Percentiles rank a stretch among this genome's conserved stretches.
These are phyloP conservation scores for Agrochola litura DNA, from an alignment of 2,888 invertebrate species.

Conservation along the genomic window DNA sequence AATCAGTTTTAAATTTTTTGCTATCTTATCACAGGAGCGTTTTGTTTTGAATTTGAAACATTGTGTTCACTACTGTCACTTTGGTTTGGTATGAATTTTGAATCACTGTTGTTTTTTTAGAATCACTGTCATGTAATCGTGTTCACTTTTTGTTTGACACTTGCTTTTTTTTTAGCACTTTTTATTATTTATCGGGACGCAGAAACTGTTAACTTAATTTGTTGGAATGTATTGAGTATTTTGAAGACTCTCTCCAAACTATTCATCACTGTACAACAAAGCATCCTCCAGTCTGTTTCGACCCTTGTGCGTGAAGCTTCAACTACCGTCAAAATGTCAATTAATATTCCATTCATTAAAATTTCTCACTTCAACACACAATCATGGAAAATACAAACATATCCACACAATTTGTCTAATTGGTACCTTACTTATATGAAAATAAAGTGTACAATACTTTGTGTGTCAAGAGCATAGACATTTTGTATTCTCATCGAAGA, in stretches of 20 bases:
- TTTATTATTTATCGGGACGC: slow-evolving; percentile 24
- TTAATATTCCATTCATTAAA: slow-evolving; percentile 83
- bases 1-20: background rate
- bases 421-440: slow-evolving; percentile 41
- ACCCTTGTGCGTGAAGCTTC: slow-evolving; percentile 66
- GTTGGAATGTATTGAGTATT: slow-evolving; percentile 22
- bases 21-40: slow-evolving; percentile 9
- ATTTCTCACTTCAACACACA: slow-evolving; percentile 73
- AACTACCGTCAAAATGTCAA: slow-evolving; percentile 82
- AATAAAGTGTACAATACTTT: slow-evolving; percentile 61
- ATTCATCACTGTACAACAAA: slow-evolving; percentile 59
- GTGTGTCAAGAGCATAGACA: slow-evolving; percentile 38
- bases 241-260: slow-evolving; percentile 51
- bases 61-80: slow-evolving; percentile 21
- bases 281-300: slow-evolving; percentile 69
- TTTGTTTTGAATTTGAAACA: slow-evolving; percentile 25
- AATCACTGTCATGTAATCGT: slow-evolving; percentile 4
- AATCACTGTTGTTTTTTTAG: slow-evolving; percentile 12
- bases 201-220: slow-evolving; percentile 23
- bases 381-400: slow-evolving; percentile 53
- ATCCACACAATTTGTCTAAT: slow-evolving; percentile 24
- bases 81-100: slow-evolving; percentile 8
- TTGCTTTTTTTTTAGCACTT: slow-evolving; percentile 14
- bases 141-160: slow-evolving; percentile 18
- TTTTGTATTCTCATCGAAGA: slow-evolving; percentile 84